phyloP scores from a whole-genome alignment of 2,888 invertebrate species.

The Mimachlamys varia region DNA sequence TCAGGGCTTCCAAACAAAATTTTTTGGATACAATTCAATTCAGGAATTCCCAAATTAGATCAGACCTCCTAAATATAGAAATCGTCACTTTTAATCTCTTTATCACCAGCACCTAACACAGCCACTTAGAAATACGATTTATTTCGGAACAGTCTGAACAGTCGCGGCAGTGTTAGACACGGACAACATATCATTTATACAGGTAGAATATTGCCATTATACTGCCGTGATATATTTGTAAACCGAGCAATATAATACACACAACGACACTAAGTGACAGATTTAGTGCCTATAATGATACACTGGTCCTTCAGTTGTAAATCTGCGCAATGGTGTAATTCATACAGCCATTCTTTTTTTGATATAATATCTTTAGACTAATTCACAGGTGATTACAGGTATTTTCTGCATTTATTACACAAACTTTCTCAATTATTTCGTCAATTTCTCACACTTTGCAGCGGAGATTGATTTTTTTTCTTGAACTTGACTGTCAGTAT shows the following conservation, averaged over 20 bases:
- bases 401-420: neutral
- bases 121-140: neutral
- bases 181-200: neutral
- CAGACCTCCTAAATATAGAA: neutral
- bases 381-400: neutral
- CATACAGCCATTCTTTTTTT: neutral
- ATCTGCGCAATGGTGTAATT: no score
- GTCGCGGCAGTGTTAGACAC: neutral
- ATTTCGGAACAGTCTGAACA: neutral
- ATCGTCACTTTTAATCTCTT: neutral
- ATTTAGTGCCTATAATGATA: neutral
- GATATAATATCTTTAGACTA: neutral
- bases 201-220: neutral
- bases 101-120: neutral
- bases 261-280: neutral
- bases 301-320: neutral
- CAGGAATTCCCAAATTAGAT: neutral
- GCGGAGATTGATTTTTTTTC: neutral
- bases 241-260: constrained; percentile 4
- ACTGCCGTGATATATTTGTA: neutral
- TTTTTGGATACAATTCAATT: neutral
- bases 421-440: neutral
- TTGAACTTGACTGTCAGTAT: neutral
- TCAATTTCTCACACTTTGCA: neutral
- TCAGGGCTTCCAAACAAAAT: neutral